These are phyloP conservation scores for Butastur rufipennis DNA, from an alignment of 2,113 vertebrate species.

Conservation along the genomic window DNA sequence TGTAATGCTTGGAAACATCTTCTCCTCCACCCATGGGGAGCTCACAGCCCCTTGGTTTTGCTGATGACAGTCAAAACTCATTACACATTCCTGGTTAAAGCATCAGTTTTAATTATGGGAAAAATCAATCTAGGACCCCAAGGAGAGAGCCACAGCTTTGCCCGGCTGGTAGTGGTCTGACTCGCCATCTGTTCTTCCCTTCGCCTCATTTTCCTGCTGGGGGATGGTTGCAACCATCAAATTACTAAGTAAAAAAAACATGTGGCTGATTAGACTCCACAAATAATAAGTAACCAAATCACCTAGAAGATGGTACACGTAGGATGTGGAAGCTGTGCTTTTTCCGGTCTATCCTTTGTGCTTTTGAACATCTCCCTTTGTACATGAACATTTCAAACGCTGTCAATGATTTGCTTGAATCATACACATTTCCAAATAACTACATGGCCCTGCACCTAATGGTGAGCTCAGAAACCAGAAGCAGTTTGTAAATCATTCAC, in stretches of 20 bases:
- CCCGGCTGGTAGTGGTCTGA: neutral
- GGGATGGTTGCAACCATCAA: neutral
- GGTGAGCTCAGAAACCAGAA: neutral
- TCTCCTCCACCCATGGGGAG: neutral
- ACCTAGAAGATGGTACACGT: neutral
- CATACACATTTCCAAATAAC: conserved; percentile 1
- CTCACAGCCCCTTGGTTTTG: neutral
- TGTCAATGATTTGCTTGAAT: conserved; percentile 37
- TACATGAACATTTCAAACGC: neutral
- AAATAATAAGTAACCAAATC: neutral
- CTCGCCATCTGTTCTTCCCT: neutral
- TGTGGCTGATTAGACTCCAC: neutral
- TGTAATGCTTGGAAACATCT: neutral
- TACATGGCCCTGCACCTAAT: neutral
- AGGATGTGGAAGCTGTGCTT: neutral
- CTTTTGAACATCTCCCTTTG: neutral
- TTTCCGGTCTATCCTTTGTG: neutral
- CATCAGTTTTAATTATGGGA: neutral
- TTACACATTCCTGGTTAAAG: neutral
- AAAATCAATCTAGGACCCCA: neutral
- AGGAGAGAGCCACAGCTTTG: neutral
- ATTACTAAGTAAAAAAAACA: neutral
- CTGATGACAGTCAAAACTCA: neutral
- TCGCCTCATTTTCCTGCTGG: neutral
- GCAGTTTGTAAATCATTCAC: conserved; percentile 52